These are phyloP conservation scores for Megatriorchis doriae DNA, from an alignment of 2,113 vertebrate genomes.

Conservation along the genomic window DNA sequence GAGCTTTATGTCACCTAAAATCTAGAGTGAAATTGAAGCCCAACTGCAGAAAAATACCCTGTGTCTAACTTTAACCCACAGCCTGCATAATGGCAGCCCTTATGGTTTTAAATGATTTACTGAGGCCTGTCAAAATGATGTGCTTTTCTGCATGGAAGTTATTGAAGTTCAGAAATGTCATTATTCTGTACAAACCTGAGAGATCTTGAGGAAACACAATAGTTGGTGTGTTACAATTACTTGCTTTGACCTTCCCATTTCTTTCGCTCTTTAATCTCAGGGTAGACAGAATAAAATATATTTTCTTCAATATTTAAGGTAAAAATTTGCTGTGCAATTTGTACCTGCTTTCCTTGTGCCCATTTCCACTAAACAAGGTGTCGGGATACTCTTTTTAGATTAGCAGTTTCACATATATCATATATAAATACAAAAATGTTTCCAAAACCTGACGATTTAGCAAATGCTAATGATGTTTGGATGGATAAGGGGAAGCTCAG, in stretches of 20 bases:
- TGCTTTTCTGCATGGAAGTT: background rate
- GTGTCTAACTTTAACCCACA: conserved; percentile 12
- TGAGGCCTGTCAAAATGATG: conserved; percentile 4
- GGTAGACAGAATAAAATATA: background rate
- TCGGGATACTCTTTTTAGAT: background rate
- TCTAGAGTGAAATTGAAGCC: conserved; percentile 33
- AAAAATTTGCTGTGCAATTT: background rate
- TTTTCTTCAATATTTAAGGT: background rate
- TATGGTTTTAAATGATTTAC: conserved; percentile 51
- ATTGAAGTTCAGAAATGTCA: conserved; percentile 11
- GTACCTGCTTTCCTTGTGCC: background rate
- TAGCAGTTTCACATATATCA: background rate
- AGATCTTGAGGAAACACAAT: background rate
- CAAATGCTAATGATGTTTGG: background rate
- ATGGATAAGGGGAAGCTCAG: background rate
- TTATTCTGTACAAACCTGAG: background rate
- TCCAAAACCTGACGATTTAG: background rate
- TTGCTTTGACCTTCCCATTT: background rate
- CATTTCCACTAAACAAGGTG: background rate
- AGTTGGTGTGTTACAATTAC: background rate
- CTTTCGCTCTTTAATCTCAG: background rate
- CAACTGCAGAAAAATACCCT: conserved; percentile 50
- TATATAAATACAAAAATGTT: background rate
- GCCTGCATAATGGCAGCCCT: conserved; percentile 25
- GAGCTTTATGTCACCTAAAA: conserved; percentile 41